These are phyloP conservation scores for Aldabrachelys gigantea DNA, from an alignment of 2,113 vertebrate genomes.

Conservation along the genomic window DNA sequence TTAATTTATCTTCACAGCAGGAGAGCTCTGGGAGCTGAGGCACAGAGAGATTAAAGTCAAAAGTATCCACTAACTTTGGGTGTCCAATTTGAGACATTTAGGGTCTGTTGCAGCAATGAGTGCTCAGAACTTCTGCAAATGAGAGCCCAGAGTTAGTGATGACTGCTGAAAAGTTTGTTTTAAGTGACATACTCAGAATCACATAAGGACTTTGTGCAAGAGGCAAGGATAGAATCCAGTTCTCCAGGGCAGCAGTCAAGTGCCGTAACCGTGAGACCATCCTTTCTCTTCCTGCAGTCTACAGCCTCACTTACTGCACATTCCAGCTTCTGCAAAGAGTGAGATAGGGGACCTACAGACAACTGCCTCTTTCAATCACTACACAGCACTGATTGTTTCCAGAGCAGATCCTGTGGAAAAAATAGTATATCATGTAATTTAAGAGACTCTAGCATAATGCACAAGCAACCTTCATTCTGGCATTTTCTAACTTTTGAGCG, in stretches of 20 bases:
- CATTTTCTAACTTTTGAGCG: neutral
- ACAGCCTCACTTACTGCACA: neutral
- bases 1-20: neutral
- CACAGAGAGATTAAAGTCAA: neutral
- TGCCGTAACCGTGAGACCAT: neutral
- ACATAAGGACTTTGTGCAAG: neutral
- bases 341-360: neutral
- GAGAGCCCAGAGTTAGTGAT: neutral
- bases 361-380: neutral
- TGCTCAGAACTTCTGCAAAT: neutral
- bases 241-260: neutral
- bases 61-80: neutral
- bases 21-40: too few relatives aligned
- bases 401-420: neutral
- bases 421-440: neutral
- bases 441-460: neutral
- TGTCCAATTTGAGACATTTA: neutral
- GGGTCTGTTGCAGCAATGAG: neutral
- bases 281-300: neutral
- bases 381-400: neutral
- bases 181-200: neutral
- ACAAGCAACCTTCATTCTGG: neutral
- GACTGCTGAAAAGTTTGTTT: neutral
- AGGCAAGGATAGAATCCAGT: neutral
- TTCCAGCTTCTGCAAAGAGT: neutral